Conservation (phyloP, 2,797 vertebrate genomes). For the Coccyzus lansbergi region DNA sequence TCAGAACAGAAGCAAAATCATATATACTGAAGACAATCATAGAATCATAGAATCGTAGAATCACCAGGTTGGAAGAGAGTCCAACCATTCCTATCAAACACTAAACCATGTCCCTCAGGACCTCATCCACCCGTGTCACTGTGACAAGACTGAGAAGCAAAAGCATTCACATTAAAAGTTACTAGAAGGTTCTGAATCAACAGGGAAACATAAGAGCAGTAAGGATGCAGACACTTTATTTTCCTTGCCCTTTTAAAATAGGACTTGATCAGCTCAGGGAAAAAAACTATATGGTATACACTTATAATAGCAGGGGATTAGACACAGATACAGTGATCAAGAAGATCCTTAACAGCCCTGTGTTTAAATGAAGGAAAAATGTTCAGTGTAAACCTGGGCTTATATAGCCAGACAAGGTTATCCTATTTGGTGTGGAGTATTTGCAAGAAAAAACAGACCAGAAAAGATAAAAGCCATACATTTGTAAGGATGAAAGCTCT, state of each 20-base stretch:
- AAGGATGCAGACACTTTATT: neutral
- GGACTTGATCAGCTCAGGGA: neutral
- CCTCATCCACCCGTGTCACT: no score
- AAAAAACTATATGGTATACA: neutral
- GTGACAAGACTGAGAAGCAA: neutral
- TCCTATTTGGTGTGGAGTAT: neutral
- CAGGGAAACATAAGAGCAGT: neutral
- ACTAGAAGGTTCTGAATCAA: neutral
- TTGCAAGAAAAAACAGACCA: neutral
- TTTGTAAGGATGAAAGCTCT: slow-evolving; percentile 14
- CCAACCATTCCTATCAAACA: no score
- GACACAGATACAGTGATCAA: neutral
- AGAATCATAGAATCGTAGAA: no score
- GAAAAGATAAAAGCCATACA: slow-evolving; percentile 12
- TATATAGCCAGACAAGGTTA: neutral
- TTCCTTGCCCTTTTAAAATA: neutral
- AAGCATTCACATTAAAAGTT: neutral
- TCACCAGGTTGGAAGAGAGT: no score
- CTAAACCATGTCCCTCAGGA: no score
- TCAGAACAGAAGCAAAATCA: neutral
- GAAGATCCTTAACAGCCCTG: neutral
- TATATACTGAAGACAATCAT: neutral
- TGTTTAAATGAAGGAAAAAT: neutral
- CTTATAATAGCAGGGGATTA: neutral
- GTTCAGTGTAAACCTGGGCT: neutral